These are phyloP conservation scores for Irena cyanogastra DNA, from an alignment of 2,113 vertebrate genomes.

Conservation along the genomic window DNA sequence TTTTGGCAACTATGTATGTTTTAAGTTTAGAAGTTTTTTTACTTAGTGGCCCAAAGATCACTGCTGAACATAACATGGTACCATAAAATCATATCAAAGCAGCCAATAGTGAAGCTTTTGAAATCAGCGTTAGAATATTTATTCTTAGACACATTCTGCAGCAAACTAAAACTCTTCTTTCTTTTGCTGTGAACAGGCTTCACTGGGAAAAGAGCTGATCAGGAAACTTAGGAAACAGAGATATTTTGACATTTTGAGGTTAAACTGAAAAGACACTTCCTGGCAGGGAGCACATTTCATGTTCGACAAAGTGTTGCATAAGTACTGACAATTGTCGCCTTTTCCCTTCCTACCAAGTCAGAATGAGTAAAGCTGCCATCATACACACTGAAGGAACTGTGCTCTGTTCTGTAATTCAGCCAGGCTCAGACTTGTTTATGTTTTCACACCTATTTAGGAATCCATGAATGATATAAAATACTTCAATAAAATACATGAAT, in stretches of 20 bases:
- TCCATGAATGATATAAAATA: background rate
- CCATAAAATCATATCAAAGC: background rate
- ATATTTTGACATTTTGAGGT: slow-evolving; percentile 65
- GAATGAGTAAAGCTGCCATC: background rate
- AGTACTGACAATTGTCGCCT: slow-evolving; percentile 8
- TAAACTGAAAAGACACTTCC: slow-evolving; percentile 46
- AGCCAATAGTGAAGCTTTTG: background rate
- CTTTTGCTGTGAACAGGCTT: background rate
- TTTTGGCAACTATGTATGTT: background rate
- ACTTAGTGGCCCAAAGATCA: background rate
- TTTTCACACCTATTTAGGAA: slow-evolving; percentile 33
- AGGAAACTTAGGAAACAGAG: background rate
- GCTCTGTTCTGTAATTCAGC: slow-evolving; percentile 13
- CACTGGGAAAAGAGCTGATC: background rate
- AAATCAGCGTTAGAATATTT: background rate
- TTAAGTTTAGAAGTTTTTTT: background rate
- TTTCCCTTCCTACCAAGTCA: background rate
- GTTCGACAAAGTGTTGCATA: slow-evolving; percentile 36
- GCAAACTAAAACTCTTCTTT: background rate
- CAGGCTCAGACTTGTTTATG: background rate
- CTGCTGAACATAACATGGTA: background rate
- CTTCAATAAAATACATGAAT: background rate
- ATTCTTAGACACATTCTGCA: background rate
- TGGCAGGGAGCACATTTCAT: slow-evolving; percentile 24
- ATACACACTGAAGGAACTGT: slow-evolving; percentile 15